These are phyloP conservation scores for Xanthia togata DNA, from an alignment of 2,888 invertebrate species.

Conservation along the genomic window DNA sequence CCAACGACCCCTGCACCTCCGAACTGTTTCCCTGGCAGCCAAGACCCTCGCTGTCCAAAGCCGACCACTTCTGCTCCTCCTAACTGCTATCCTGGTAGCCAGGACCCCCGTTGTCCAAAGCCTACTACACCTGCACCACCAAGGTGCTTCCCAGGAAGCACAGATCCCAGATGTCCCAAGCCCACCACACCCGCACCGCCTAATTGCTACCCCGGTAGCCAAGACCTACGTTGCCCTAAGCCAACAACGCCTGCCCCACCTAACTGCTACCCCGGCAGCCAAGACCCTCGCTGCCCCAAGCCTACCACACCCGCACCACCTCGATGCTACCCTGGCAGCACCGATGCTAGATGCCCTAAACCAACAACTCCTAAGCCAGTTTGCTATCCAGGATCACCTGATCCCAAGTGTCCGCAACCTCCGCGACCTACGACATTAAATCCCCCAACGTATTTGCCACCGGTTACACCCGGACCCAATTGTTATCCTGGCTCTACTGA, in stretches of 20 bases:
- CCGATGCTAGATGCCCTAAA: conserved; percentile 66
- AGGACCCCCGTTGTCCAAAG: conserved; percentile 73
- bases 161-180: conserved; percentile 67
- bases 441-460: conserved; percentile 70
- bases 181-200: conserved; percentile 73
- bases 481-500: conserved; percentile 68
- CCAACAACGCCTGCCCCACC: conserved; percentile 21
- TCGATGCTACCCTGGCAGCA: conserved; percentile 69
- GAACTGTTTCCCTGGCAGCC: conserved; percentile 70
- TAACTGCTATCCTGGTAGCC: conserved; percentile 64
- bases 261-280: neutral
- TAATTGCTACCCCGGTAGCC: conserved; percentile 67
- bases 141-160: conserved; percentile 68
- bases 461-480: conserved; percentile 65
- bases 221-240: conserved; percentile 68
- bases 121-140: conserved; percentile 61
- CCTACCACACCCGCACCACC: conserved; percentile 66
- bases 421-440: conserved; percentile 65
- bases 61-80: conserved; percentile 62
- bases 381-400: conserved; percentile 68
- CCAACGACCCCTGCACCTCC: conserved; percentile 69
- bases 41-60: conserved; percentile 67
- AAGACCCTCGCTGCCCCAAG: conserved; percentile 26
- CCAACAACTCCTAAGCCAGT: conserved; percentile 47
- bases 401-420: conserved; percentile 71